Conservation (phyloP, 2,797 vertebrate genomes). For the Crocidura indochinensis region DNA sequence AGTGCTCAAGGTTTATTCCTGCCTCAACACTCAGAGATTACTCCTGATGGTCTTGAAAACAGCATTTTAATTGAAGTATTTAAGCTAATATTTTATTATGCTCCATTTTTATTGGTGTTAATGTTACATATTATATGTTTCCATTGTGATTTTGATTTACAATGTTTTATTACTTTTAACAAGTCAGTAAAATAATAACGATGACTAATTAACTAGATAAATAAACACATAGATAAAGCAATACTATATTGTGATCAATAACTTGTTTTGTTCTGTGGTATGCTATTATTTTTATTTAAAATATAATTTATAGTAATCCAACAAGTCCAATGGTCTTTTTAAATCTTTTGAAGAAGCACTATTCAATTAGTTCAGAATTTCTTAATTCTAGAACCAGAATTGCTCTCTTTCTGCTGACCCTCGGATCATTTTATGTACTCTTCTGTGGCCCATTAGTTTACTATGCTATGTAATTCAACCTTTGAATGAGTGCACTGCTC, state of each 20-base stretch:
- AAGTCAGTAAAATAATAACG: background rate
- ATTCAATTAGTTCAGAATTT: background rate
- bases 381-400: background rate
- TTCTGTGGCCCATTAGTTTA: background rate
- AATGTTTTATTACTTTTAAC: conserved; percentile 28
- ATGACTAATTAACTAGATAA: background rate
- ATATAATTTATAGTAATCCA: background rate
- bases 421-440: background rate
- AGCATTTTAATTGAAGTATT: too few species aligned
- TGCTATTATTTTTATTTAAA: background rate
- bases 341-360: too few species aligned
- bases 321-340: too few species aligned
- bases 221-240: background rate
- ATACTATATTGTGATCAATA: background rate
- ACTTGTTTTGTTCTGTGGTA: background rate
- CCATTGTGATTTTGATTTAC: background rate
- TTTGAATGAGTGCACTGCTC: background rate
- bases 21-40: too few species aligned
- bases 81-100: background rate
- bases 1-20: too few species aligned
- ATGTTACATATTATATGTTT: background rate
- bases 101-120: background rate
- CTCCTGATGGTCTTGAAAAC: too few species aligned
- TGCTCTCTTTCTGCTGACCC: background rate
- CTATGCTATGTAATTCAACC: background rate